Base-by-base conservation (phyloP, 2,113 vertebrate species). In the Lepus americanus region DNA sequence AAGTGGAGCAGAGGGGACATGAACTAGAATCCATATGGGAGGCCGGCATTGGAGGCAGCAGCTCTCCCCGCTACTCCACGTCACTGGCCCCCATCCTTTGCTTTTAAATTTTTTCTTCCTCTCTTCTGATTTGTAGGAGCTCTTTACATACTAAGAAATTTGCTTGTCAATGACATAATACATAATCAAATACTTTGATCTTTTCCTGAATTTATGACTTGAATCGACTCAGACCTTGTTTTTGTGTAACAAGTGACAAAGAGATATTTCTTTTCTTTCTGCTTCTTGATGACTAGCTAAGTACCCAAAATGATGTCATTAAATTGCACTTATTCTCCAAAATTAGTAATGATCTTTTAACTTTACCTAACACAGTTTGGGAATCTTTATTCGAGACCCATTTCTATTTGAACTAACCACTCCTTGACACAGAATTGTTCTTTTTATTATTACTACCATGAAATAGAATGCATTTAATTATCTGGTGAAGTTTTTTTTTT, bases 381-480 rank as follows among this genome's bases (percentile, higher is more conserved):
- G 16, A 17, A 85, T 53, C 53, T 88, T 87, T 87, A 76, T 36
- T 53, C 39, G 77, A 66, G 29, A 66, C 29, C 1, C 29, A 31
- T 33, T 72, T 94, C 22, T 39, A 33, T 49, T 84, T 82, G 4
- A 25, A n/a, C 31, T 92, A 73, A 66, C 39, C 31, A 80, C 9
- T 11, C 0, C 13, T 6, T 67, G 73, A 73, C 5, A 89, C 88
- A 64, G 72, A 89, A 29, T 72, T 74, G 12, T 49, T 79, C n/a
- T 31, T 12, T 53, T 72, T 79, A 29, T 23, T 64, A 20, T 27
- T 39, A 44, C 44, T 63, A 88, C 55, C 25, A 74, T 76, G 53
- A 29, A 92, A 64, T 81, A 51, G n/a, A 92, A 72, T 70, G 19
- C 29, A 89, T 79, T 83, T 88, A 78, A 79, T 79, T 80, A 61